A percentile compares a stretch with the other conserved stretches of the same genome.
Conservation (phyloP, 2,113 vertebrate genomes). For the Suncus etruscus region DNA sequence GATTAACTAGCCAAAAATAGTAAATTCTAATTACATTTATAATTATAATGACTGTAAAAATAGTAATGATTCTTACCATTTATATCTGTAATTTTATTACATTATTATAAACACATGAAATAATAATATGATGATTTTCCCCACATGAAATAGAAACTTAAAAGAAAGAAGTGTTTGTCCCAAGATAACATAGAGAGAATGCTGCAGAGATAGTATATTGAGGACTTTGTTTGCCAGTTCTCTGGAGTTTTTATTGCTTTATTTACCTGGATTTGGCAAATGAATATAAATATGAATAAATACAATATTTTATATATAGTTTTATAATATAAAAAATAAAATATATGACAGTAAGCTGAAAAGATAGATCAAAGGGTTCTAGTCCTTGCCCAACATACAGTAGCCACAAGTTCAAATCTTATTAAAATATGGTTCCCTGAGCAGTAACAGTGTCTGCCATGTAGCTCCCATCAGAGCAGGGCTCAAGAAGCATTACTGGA, state of each 20-base stretch:
- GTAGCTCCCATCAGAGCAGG: no score
- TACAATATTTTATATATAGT: no score
- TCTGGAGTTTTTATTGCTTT: background rate
- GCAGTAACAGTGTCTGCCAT: no score
- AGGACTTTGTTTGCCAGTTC: background rate
- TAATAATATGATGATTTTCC: background rate
- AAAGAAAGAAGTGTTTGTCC: background rate
- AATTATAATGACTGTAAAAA: background rate
- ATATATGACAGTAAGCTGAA: background rate
- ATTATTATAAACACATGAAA: slow-evolving; percentile 11
- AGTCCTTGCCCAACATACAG: background rate
- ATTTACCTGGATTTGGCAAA: background rate
- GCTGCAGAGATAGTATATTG: background rate
- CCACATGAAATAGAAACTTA: background rate
- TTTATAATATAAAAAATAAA: no score
- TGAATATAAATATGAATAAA: background rate
- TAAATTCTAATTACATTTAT: background rate
- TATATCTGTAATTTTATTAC: no score
- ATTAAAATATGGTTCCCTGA: no score
- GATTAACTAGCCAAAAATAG: background rate
- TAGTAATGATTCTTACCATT: background rate
- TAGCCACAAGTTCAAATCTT: background rate
- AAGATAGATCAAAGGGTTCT: background rate
- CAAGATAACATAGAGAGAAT: background rate
- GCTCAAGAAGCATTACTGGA: no score